Base-by-base conservation (phyloP, 2,797 vertebrate genomes). In the Dendrocincla tyrannina region DNA sequence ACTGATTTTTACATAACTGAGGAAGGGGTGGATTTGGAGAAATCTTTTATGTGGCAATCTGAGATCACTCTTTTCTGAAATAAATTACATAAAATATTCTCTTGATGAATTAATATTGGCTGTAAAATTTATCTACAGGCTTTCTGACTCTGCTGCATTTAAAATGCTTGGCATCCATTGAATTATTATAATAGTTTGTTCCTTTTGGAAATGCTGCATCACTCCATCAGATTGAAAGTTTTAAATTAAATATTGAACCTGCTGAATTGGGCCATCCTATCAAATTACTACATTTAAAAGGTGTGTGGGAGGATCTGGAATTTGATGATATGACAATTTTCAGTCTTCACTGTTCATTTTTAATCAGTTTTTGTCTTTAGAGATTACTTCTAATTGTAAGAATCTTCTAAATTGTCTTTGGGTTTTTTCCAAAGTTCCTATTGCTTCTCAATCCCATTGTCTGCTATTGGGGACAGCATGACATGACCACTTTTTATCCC, bases 171-270 rank as follows among this genome's bases (percentile, higher is more conserved):
- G 44, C 92, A 77, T 68, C 55, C 60, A 63, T 37, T 96, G 74
- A 96, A 90, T 95, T 92, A 77, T 89, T 94, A 27, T 60, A 92
- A 73, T 75, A 77, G 56, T 70, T 85, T 63, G 18, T 94, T 96
- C 58, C 50, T 95, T 95, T 84, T 93, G 67, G 89, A 93, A 88
- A 59, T 93, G 89, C 96, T 64, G 95, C 85, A 95, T 87, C 42
- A 5, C 37, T 85, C n/a, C 58, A 92, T 95, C 75, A 93, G 73
- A 94, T 20, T 80, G 88, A 93, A 95, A 82, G 70, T 73, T 91
- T 88, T 84, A 91, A 96, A 94, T 96, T 89, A 91, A 95, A 95
- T 97, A 87, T 91, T 93, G 89, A 96, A 81, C 85, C 63, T 95
- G 53, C 69, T 80, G 63, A 86, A 78, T 84, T 73, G 53, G 66